These are phyloP conservation scores for Thumatha senex DNA, from an alignment of 2,888 invertebrate species.

Conservation along the genomic window DNA sequence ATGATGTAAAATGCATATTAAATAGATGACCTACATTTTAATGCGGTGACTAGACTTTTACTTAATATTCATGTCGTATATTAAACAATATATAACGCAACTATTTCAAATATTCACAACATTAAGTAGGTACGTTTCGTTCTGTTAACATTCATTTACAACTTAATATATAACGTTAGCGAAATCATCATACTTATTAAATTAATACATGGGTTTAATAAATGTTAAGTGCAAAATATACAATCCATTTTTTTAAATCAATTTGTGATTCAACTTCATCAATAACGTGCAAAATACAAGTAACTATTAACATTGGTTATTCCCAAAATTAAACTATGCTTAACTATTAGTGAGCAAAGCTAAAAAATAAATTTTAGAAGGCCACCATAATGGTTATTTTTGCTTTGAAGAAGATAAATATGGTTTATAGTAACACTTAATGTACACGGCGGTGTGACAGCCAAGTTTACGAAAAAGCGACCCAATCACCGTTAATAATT, in stretches of 20 bases:
- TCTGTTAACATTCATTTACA: constrained; percentile 43
- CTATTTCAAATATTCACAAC: constrained; percentile 39
- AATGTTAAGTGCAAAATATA: constrained; percentile 3
- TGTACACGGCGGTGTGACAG: too few species aligned
- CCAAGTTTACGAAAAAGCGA: too few species aligned
- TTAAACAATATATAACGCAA: constrained; percentile 19
- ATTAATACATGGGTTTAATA: constrained; percentile 18
- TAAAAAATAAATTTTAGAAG: constrained; percentile 43
- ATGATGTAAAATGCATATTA: constrained; percentile 40
- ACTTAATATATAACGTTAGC: constrained; percentile 44
- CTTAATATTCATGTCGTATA: constrained; percentile 41
- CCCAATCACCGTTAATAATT: too few species aligned
- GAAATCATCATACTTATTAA: constrained; percentile 32
- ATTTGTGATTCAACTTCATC: constrained; percentile 2
- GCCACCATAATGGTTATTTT: constrained; percentile 42
- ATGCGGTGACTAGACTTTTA: constrained; percentile 74
- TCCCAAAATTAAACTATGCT: constrained; percentile 7
- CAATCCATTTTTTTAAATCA: background rate
- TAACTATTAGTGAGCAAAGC: constrained; percentile 25
- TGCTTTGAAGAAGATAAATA: constrained; percentile 20
- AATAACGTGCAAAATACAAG: constrained; percentile 5
- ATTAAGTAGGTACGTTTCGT: constrained; percentile 41
- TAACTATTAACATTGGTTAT: constrained; percentile 8
- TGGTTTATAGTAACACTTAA: too few species aligned
- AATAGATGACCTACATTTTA: constrained; percentile 50